Base-by-base conservation (phyloP, 2,113 vertebrate genomes). In the Halichoeres trimaculatus region DNA sequence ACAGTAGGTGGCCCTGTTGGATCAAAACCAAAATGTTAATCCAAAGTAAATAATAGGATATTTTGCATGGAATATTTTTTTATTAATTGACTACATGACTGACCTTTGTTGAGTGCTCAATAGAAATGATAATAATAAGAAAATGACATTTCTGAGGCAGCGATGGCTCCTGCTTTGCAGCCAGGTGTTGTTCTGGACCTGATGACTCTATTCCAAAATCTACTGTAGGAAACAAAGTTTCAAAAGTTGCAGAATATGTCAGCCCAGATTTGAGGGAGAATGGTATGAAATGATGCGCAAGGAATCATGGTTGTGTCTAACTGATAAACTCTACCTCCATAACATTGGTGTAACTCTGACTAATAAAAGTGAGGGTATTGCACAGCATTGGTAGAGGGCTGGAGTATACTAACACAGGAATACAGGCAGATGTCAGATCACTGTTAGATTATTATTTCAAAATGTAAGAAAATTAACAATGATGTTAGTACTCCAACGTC, bases 321-420 rank as follows among this genome's bases (percentile, higher is more conserved):
- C 24, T 61, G 54, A 56, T 59, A 9, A 1, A 75, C n/a, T 20
- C 13, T 24, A 38, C 14, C 56, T 48, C 36, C 26, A 19, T 35
- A 19, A 1, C 14, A 60, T 41, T 52, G n/a, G 11, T 64, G 23
- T 11, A 45, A n/a, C 35, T 8, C 57, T 57, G 24, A 20, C 47
- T 35, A 58, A 67, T 23, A 60, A 63, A 53, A 19, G 22, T 70
- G 20, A 57, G 64, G 71, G 75, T 24, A 65, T 71, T 36, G 47
- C 40, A 19, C 11, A 58, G 36, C 45, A 26, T 77, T 19, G 59
- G 5, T 48, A 6, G 22, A 30, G 36, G 36, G 40, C 43, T 54
- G 19, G 10, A 60, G 55, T 11, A 63, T n/a, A 16, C 47, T 51
- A 48, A 68, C 35, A 70, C 13, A 43, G 35, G 30, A 43, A 20